Evolutionary conservation across 1,140 invertebrate species (phyloP).

Genomic region (Drosophila varians): DNA sequence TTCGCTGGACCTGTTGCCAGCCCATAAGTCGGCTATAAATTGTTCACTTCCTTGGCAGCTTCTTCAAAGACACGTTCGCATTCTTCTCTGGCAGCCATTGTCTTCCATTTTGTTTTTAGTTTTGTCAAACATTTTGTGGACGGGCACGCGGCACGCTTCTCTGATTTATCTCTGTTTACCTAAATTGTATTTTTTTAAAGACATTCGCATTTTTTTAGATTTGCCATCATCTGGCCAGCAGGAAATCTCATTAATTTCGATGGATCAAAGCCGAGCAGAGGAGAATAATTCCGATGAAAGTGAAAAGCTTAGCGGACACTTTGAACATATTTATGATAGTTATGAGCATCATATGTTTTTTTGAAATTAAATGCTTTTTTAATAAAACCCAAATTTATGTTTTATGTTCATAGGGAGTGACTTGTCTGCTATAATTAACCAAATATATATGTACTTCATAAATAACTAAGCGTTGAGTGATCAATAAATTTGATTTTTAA

Average conservation of each 20-base stretch:
- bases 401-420: conserved; percentile 9
- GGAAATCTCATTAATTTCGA: conserved; percentile 28
- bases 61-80: conserved; percentile 23
- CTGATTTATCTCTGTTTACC: conserved; percentile 68
- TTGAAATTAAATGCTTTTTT: conserved; percentile 42
- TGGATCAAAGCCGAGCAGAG: conserved; percentile 35
- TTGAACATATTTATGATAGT: conserved; percentile 48
- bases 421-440: conserved; percentile 34
- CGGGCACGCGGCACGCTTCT: conserved; percentile 59
- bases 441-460: conserved; percentile 13
- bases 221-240: neutral
- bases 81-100: conserved; percentile 31
- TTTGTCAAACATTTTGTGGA: conserved; percentile 28
- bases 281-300: conserved; percentile 28
- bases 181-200: neutral
- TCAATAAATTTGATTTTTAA: conserved; percentile 23
- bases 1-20: neutral
- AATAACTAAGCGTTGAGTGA: conserved; percentile 18
- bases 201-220: conserved; percentile 18
- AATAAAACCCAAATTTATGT: conserved; percentile 47
- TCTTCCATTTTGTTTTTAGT: conserved; percentile 20
- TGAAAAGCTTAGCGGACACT: conserved; percentile 22
- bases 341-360: conserved; percentile 28
- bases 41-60: conserved; percentile 23
- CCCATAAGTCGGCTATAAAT: conserved; percentile 58